These are phyloP conservation scores for Phortica okadai DNA, from an alignment of 2,888 invertebrate genomes.

Conservation along the genomic window DNA sequence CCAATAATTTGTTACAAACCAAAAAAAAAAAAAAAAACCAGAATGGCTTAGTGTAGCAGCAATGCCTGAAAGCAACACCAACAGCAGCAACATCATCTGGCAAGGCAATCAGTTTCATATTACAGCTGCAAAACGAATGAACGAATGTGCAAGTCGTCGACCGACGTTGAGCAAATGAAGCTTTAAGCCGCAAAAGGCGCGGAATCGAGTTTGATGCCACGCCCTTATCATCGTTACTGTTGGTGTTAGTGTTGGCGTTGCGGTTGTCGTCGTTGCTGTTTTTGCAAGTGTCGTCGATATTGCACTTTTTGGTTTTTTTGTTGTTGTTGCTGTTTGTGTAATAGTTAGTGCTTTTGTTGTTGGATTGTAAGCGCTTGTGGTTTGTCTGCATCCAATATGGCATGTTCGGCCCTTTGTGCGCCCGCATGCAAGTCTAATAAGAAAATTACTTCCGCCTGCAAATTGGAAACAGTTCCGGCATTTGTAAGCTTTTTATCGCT, in stretches of 20 bases:
- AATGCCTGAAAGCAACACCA: not conserved
- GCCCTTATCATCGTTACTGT: not conserved
- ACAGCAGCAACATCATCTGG: not conserved
- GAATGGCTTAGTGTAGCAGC: not conserved
- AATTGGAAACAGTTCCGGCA: conserved; percentile 63
- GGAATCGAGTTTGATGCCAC: not conserved
- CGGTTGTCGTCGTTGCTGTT: not conserved
- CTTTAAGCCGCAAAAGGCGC: not conserved
- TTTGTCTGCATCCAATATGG: conserved; percentile 3
- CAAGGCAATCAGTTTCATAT: not conserved
- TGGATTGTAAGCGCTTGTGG: conserved; percentile 2
- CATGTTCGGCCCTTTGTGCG: not conserved
- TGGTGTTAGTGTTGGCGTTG: not conserved
- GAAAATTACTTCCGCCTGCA: conserved; percentile 74
- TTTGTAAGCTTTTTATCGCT: conserved; percentile 30
- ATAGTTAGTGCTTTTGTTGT: not conserved
- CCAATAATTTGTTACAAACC: not conserved
- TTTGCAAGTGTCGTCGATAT: not conserved
- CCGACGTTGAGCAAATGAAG: not conserved
- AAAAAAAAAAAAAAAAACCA: not conserved
- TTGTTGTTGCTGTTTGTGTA: not conserved
- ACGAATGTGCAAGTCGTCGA: not conserved
- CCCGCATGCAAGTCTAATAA: conserved; percentile 68
- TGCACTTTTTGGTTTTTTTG: not conserved
- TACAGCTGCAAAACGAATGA: not conserved